phyloP scores from a whole-genome alignment of 2,797 vertebrate species.

The Enoplosus armatus region DNA sequence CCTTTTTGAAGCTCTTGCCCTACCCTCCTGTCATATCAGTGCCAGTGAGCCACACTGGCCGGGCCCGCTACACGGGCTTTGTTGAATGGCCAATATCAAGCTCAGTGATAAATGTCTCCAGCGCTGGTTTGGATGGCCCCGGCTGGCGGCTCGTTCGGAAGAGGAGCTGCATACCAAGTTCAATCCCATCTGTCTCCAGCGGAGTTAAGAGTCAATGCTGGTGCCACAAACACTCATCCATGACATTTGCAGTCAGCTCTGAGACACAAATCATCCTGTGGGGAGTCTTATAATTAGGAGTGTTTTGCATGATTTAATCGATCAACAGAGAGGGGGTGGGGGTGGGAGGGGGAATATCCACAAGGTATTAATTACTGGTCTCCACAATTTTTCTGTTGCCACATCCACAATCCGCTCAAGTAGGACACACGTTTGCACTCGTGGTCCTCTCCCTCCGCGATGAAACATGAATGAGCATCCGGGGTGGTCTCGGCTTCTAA shows the following conservation, averaged over 20 bases:
- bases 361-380: conserved; percentile 83
- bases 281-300: conserved; percentile 80
- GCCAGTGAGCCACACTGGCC: conserved; percentile 11
- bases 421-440: conserved; percentile 74
- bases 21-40: conserved; percentile 10
- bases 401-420: conserved; percentile 69
- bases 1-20: conserved; percentile 18
- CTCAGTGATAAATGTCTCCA: conserved; percentile 42
- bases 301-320: conserved; percentile 85
- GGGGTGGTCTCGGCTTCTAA: conserved; percentile 80
- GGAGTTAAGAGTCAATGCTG: conserved; percentile 57
- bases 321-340: conserved; percentile 72
- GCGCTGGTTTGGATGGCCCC: conserved; percentile 21
- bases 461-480: conserved; percentile 84
- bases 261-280: conserved; percentile 70
- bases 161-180: conserved; percentile 55
- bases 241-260: conserved; percentile 78
- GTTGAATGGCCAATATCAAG: conserved; percentile 46
- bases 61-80: conserved; percentile 37
- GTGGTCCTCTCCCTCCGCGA: conserved; percentile 47
- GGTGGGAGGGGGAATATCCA: conserved; percentile 80
- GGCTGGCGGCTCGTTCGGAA: conserved; percentile 41
- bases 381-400: conserved; percentile 65
- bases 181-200: conserved; percentile 64
- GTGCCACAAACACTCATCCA: conserved; percentile 73